Evolutionary conservation across 2,797 vertebrate genomes (phyloP), one percentile per base, ranked within the genome.

Genomic region (Tachyglossus aculeatus): DNA sequence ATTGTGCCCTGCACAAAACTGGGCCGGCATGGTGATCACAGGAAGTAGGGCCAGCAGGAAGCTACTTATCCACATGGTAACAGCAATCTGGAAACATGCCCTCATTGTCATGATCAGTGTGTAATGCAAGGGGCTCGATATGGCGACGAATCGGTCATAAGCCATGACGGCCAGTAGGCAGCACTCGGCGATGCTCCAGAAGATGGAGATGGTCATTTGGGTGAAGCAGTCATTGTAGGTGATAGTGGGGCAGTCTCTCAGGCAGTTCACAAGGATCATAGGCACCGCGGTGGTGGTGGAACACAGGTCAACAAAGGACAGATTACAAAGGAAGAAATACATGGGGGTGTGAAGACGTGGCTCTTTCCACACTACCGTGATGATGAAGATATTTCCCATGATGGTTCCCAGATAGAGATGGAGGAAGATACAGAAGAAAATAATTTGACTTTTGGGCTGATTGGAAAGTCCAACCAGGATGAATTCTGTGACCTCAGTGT

Each of bases 221-320:
- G 51, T 37, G 37, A 82, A 44, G 19, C 66, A 70, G 36, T 2
- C 7, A 34, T 21, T 13, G 2, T 64, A 80, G 41, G 60, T 45
- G 48, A 79, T 55, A n/a, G 59, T 58, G 22, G 59, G 68, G 25
- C 52, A 43, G 15, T 31, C 60, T 41, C 63, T 75, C 57, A 80
- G 77, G 44, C 73, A 81, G 19, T 73, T 61, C 2, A 72, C 58
- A 34, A 86, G 61, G 9, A 31, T 63, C 34, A 78, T 78, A 1
- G 68, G 74, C 59, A 66, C 80, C 29, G 71, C 64, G 6, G 54
- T 31, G 19, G 59, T 74, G 21, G 62, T 67, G 52, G 63, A 74
- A 8, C 73, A 81, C n/a, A n/a, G n/a, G n/a, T n/a, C n/a, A n/a
- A n/a, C n/a, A n/a, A n/a, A n/a, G n/a, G n/a, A n/a, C n/a, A n/a